Conservation (phyloP, 1,140 invertebrate species). For the Drepana arcuata region DNA sequence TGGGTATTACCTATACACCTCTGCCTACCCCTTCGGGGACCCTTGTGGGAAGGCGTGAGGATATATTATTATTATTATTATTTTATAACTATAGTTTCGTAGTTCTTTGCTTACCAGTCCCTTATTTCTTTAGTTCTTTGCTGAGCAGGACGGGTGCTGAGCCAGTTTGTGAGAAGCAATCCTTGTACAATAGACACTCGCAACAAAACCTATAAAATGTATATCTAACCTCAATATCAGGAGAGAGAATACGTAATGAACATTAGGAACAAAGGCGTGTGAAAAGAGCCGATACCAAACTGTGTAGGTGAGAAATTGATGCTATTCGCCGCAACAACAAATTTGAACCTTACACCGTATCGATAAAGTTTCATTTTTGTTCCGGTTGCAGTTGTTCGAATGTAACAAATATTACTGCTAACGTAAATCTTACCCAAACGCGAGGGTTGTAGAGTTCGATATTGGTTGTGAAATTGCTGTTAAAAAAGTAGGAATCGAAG, state of each 20-base stretch:
- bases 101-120: no score
- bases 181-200: slow-evolving; percentile 32
- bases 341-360: slow-evolving; percentile 19
- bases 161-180: no score
- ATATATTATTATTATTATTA: no score
- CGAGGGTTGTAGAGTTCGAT: slow-evolving; percentile 11
- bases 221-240: slow-evolving; percentile 51
- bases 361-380: slow-evolving; percentile 19
- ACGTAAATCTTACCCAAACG: slow-evolving; percentile 14
- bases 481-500: slow-evolving; percentile 34
- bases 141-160: no score
- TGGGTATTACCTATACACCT: no score
- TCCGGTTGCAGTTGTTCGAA: slow-evolving; percentile 11
- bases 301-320: slow-evolving; percentile 48
- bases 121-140: no score
- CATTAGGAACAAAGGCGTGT: slow-evolving; percentile 58
- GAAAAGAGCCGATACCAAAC: slow-evolving; percentile 51
- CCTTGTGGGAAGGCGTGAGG: no score
- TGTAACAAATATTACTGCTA: slow-evolving; percentile 14
- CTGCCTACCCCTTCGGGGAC: no score
- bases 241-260: slow-evolving; percentile 59
- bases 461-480: slow-evolving; percentile 9
- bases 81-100: no score
- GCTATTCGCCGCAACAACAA: slow-evolving; percentile 8
- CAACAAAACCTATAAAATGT: slow-evolving; percentile 59